Conservation (phyloP, 2,888 invertebrate genomes). For the Coenonympha glycerion region DNA sequence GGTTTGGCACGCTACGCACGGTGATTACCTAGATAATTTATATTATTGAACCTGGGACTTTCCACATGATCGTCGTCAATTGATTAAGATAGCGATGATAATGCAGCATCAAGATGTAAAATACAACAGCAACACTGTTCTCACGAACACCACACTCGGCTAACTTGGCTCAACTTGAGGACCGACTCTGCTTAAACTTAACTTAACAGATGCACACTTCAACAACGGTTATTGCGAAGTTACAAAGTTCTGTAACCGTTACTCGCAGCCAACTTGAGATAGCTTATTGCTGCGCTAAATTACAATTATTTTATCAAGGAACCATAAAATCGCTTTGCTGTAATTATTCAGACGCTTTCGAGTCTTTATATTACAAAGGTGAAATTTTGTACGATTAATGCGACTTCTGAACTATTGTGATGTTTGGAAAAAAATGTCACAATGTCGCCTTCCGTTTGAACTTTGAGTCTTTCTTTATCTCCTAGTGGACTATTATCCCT, state of each 20-base stretch:
- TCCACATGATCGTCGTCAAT: no score
- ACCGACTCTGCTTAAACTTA: conserved; percentile 2
- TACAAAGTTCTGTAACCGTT: conserved; percentile 1
- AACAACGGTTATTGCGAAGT: conserved; percentile 1
- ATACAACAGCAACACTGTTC: not conserved
- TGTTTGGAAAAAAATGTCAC: no score
- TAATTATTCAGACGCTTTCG: not conserved
- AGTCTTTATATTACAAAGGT: no score
- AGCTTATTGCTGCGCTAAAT: not conserved
- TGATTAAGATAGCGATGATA: not conserved
- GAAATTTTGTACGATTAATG: no score
- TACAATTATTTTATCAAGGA: not conserved
- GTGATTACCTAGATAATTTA: no score
- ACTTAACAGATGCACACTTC: conserved; percentile 7
- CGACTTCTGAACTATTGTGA: no score
- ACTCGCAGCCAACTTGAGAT: not conserved
- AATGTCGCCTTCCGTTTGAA: no score
- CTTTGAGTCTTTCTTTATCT: no score
- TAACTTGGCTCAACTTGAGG: conserved; percentile 1
- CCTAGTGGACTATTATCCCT: no score
- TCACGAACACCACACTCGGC: not conserved
- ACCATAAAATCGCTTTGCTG: no score
- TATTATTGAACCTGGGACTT: no score
- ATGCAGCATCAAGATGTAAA: not conserved
- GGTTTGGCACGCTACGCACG: no score